phyloP scores from a whole-genome alignment of 2,113 vertebrate genomes.

The Dromaius novaehollandiae region DNA sequence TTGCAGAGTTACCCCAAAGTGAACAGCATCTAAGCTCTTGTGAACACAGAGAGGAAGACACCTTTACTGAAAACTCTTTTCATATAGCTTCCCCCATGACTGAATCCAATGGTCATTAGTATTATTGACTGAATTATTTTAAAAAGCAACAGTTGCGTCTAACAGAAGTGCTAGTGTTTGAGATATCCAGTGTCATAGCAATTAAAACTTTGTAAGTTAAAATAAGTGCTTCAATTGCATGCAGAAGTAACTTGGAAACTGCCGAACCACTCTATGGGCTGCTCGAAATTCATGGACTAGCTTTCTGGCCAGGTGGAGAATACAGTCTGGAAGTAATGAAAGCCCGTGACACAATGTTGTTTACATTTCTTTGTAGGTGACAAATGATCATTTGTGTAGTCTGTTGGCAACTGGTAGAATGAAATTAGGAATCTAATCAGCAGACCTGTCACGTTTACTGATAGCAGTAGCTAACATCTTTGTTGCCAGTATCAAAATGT shows the following conservation, averaged over 20 bases:
- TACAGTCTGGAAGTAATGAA: neutral
- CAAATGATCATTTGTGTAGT: neutral
- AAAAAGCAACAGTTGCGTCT: neutral
- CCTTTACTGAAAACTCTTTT: neutral
- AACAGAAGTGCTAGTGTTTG: neutral
- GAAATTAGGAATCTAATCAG: neutral
- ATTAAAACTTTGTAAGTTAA: neutral
- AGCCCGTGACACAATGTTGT: neutral
- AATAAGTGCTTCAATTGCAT: neutral
- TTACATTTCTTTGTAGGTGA: neutral
- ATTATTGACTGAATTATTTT: neutral
- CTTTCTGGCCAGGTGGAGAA: neutral
- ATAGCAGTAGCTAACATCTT: neutral
- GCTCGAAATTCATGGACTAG: neutral
- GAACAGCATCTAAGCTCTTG: neutral
- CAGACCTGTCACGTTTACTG: neutral
- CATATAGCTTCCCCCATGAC: neutral
- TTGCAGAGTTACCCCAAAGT: neutral
- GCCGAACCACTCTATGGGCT: neutral
- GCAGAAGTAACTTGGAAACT: neutral
- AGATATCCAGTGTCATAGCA: neutral
- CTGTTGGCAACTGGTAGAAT: neutral
- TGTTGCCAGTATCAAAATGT: neutral
- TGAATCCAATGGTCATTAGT: neutral
- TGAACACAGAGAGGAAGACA: neutral